Base-by-base conservation (phyloP, 2,113 vertebrate species). In the Xenus cinereus region DNA sequence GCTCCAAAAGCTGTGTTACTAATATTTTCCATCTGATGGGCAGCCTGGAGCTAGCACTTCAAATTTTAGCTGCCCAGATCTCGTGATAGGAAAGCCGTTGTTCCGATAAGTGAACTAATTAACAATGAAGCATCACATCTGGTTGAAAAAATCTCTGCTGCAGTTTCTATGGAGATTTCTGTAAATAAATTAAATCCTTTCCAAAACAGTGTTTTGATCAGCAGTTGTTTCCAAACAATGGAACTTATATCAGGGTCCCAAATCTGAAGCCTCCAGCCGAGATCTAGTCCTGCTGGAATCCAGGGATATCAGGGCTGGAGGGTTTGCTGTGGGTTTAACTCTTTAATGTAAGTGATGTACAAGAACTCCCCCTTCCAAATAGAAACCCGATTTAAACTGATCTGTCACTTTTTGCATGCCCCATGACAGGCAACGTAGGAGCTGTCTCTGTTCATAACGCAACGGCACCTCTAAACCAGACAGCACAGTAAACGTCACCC, bases 161-260 rank as follows among this genome's bases (percentile, higher is more conserved):
- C 28, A 23, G 84, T 97, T 97, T 93, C 95, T 93, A 85, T 76
- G 78, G 93, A 92, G 91, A 94, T 48, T 68, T 73, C 67, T 87
- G 84, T 79, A 96, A 93, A 93, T 89, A 96, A 96, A 93, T 83
- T 84, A 87, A 79, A 68, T 82, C 51, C 23, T 87, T 95, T 93
- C 81, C 93, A 95, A 92, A 91, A 60, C 48, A 75, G 6, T 79
- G 57, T 95, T 95, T 94, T 68, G 69, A 89, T 89, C 60, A 82
- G 68, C 51, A 71, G 59, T 84, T 72, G 32, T 89, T 89, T 93
- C 51, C 60, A 84, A 84, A 93, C 10, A 72, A 81, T 72, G 80
- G 69, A 75, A 60, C 33, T 60, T 67, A 10, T 81, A 95, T 92
- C 72, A 89, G 54, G 12, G 64, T 84, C 54, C 19, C 43, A 91